A percentile compares a stretch with the other conserved stretches of the same genome.
These are phyloP conservation scores for Lanius ludovicianus DNA, from an alignment of 2,113 vertebrate genomes.

Conservation along the genomic window DNA sequence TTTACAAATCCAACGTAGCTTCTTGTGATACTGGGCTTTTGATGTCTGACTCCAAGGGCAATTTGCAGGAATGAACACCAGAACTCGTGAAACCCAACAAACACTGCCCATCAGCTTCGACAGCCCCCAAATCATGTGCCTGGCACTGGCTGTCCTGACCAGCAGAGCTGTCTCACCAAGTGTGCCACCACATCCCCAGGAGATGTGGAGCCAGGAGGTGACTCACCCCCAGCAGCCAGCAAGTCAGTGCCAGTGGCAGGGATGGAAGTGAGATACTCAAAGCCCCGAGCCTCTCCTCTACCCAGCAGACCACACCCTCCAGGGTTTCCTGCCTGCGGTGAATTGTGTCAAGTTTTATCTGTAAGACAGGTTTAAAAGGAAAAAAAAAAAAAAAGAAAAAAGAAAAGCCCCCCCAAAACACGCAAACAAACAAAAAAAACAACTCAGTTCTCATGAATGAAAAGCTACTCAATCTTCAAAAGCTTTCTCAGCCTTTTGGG, in stretches of 20 bases:
- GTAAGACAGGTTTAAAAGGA: background rate
- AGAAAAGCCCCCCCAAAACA: background rate
- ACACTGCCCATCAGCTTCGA: accelerated
- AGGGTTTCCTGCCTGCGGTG: background rate
- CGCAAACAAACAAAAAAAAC: background rate
- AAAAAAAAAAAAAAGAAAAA: background rate
- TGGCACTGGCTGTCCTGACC: background rate
- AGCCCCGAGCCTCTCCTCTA: background rate
- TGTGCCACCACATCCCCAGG: background rate
- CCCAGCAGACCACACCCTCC: background rate
- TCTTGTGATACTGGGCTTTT: background rate
- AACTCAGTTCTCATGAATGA: background rate
- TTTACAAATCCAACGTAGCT: background rate
- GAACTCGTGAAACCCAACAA: background rate
- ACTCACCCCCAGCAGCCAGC: background rate
- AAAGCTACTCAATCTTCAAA: background rate
- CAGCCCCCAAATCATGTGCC: accelerated
- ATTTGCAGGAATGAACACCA: background rate
- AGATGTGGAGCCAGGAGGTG: background rate
- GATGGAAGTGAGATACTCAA: background rate
- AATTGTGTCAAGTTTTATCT: slow-evolving; percentile 8
- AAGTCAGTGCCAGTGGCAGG: background rate
- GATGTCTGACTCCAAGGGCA: background rate
- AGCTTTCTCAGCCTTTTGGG: background rate
- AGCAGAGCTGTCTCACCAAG: background rate